Conservation (phyloP, 2,797 vertebrate species). For the Picus viridis region DNA sequence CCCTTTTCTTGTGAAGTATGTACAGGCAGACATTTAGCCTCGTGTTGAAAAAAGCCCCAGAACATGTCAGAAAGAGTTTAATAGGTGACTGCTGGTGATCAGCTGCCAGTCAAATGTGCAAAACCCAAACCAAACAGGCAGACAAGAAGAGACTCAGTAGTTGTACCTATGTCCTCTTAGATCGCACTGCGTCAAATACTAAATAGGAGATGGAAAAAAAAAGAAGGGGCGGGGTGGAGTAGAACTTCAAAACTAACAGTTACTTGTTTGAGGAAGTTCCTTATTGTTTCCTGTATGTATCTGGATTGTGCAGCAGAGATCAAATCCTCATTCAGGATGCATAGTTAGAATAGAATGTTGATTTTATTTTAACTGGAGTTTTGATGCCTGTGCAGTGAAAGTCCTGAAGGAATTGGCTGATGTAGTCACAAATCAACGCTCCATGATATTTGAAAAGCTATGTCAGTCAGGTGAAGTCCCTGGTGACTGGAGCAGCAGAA, state of each 20-base stretch:
- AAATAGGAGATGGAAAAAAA: not conserved
- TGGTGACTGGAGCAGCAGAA: no score
- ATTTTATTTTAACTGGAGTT: not conserved
- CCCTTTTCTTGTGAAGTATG: not conserved
- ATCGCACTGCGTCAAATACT: not conserved
- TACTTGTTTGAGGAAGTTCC: not conserved
- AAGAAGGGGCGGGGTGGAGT: not conserved
- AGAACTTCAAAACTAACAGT: not conserved
- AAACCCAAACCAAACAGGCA: not conserved
- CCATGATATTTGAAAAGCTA: no score
- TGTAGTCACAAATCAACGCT: no score
- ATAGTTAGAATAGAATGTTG: not conserved
- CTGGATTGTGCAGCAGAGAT: not conserved
- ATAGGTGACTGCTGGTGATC: not conserved
- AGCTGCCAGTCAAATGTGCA: not conserved
- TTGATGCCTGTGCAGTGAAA: not conserved
- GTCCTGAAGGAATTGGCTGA: no score
- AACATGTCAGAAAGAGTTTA: not conserved
- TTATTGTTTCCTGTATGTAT: not conserved
- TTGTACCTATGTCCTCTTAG: not conserved
- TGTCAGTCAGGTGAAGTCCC: no score
- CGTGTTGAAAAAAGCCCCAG: not conserved
- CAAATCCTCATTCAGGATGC: not conserved
- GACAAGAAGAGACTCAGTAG: not conserved
- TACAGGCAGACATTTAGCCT: not conserved